Conservation (phyloP, 2,888 invertebrate genomes). For the Agrotis exclamationis region DNA sequence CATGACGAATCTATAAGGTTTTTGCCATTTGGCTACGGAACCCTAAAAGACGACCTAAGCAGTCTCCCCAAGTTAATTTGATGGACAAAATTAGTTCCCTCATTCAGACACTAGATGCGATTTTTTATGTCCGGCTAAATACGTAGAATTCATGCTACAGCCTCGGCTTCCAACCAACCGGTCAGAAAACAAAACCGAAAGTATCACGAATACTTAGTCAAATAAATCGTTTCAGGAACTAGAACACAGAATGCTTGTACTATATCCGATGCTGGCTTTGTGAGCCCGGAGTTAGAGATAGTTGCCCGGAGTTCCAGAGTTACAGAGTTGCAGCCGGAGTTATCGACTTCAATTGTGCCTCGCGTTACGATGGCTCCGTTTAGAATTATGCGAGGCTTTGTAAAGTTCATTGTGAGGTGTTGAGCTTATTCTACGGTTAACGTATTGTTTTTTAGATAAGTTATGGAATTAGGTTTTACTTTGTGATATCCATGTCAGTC, state of each 20-base stretch:
- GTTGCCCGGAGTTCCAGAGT: slow-evolving; percentile 58
- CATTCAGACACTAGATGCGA: too few relatives aligned
- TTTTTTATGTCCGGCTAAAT: too few relatives aligned
- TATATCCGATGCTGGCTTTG: slow-evolving; percentile 68
- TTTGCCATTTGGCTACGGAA: too few relatives aligned
- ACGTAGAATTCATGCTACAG: too few relatives aligned
- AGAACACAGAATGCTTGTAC: slow-evolving; percentile 50
- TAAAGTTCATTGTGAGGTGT: slow-evolving; percentile 30
- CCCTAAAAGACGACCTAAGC: too few relatives aligned
- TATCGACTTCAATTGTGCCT: slow-evolving; percentile 70
- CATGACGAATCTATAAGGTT: too few relatives aligned
- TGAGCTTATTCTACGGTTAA: neutral
- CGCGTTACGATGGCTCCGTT: slow-evolving; percentile 56
- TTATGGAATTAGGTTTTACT: neutral
- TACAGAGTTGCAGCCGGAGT: slow-evolving; percentile 53
- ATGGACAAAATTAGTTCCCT: too few relatives aligned
- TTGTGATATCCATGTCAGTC: too few relatives aligned
- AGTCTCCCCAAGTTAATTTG: too few relatives aligned
- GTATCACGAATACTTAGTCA: slow-evolving; percentile 44
- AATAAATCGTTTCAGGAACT: slow-evolving; percentile 70
- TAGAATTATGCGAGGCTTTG: slow-evolving; percentile 57
- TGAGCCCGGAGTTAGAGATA: slow-evolving; percentile 62
- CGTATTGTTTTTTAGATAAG: neutral
- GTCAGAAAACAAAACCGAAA: slow-evolving; percentile 26
- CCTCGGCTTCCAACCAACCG: neutral